A percentile compares a stretch with the other conserved stretches of the same genome.
Evolutionary conservation across 2,888 invertebrate genomes (phyloP).

Genomic region (Invenusta paracnida): DNA sequence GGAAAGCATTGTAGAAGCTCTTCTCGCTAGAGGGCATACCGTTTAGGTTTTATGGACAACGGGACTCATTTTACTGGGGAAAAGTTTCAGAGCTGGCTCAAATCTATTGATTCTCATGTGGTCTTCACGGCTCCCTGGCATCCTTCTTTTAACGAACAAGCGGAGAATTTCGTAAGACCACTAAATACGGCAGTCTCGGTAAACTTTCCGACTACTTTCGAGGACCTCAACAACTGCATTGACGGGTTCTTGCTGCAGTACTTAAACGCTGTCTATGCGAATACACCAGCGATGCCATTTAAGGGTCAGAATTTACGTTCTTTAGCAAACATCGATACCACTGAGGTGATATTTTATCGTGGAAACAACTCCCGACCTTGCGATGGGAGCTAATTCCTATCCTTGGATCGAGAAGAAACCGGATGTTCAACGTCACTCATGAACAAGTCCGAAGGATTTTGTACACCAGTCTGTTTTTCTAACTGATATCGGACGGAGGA

Average conservation of each 20-base stretch:
- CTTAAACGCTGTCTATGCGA: not conserved
- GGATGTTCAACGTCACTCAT: too few species aligned
- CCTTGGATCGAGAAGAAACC: too few species aligned
- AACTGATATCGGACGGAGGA: too few species aligned
- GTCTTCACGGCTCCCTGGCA: not conserved
- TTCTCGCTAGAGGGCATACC: not conserved
- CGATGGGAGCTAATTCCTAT: too few species aligned
- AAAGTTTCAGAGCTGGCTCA: not conserved
- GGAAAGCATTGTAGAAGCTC: not conserved
- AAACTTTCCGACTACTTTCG: not conserved
- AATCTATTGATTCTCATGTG: not conserved
- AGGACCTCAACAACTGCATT: not conserved
- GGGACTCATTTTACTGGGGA: not conserved
- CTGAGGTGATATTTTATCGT: not conserved
- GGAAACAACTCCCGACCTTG: too few species aligned
- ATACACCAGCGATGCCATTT: not conserved
- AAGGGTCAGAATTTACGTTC: not conserved
- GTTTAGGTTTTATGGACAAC: not conserved
- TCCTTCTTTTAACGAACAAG: not conserved
- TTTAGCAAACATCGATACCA: not conserved
- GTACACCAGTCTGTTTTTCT: too few species aligned
- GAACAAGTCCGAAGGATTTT: too few species aligned
- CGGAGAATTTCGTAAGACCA: not conserved
- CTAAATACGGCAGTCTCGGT: not conserved
- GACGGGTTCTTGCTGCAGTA: not conserved